Evolutionary conservation across 1,140 invertebrate genomes (phyloP), one percentile per base, ranked within the genome.

Genomic region (Acromyrmex heyeri): DNA sequence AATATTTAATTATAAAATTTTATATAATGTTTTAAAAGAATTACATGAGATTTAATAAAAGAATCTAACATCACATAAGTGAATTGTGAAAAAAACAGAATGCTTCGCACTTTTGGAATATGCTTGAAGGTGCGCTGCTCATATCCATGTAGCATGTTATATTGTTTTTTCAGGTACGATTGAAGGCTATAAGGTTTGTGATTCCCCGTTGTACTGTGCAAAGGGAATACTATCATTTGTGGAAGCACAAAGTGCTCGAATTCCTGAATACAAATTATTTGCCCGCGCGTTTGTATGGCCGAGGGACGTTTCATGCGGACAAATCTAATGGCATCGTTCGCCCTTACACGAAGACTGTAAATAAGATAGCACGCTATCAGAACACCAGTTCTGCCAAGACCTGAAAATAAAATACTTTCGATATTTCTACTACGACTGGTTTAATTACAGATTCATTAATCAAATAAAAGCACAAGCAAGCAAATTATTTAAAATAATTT

Each of bases 301-400:
- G 96, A 96, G 0, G 97, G 97, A 67, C 98, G 95, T 94, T 97
- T 97, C 89, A 96, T 96, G 75, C 98, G 95, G n/a, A 99, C 97
- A 91, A 97, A 97, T 69, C 97, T 96, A 83, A 99, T 98, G 1
- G 98, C 98, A 86, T 98, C 97, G 91, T 97, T 97, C 1, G 98
- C 97, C 55, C 96, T 95, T 30, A 98, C 96, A 87, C 98, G 95
- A 88, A 98, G 96, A 44, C 96, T 97, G 94, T 97, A 98, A 16
- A 99, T 97, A 14, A 99, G 95, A 95, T 98, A 98, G 94, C 97
- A 98, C 0, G 98, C 97, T 87, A 99, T 98, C 18, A 99, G 95
- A 5, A 99, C 97, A 2, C 98, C 98, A 5, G 98, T 99, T 90
- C 98, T 95, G 2, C 98, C 98, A 65, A 98, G 94, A 89, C 97